Evolutionary conservation across 2,888 invertebrate genomes (phyloP).

Genomic region (Cybosia mesomella): DNA sequence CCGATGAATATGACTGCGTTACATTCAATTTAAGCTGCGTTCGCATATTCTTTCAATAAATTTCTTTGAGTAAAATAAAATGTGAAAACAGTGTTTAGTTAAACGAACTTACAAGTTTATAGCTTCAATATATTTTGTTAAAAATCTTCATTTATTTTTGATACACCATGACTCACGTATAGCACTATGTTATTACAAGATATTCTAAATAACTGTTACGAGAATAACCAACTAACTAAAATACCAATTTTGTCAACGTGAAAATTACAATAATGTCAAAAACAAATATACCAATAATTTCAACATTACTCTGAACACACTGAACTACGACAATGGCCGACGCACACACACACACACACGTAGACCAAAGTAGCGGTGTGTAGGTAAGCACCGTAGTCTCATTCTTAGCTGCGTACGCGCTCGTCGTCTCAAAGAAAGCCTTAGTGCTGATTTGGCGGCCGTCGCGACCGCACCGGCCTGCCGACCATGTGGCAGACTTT

Average conservation of each 20-base stretch:
- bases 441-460: slow-evolving; percentile 85
- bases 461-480: slow-evolving; percentile 80
- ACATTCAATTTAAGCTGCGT: no score
- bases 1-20: no score
- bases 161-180: no score
- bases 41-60: no score
- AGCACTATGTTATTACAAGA: neutral
- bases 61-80: no score
- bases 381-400: slow-evolving; percentile 70
- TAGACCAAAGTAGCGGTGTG: slow-evolving; percentile 53
- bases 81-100: no score
- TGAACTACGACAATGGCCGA: slow-evolving; percentile 53
- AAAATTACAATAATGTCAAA: slow-evolving; percentile 31
- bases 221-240: neutral
- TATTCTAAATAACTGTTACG: neutral
- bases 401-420: slow-evolving; percentile 78
- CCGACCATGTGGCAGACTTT: slow-evolving; percentile 78
- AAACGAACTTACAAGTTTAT: no score
- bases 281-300: slow-evolving; percentile 29
- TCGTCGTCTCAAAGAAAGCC: slow-evolving; percentile 80
- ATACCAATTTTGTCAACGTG: slow-evolving; percentile 12
- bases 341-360: slow-evolving; percentile 59
- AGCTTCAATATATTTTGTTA: no score
- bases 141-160: no score
- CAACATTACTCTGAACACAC: slow-evolving; percentile 19